Evolutionary conservation across 2,113 vertebrate species (phyloP).

Genomic region (Struthio camelus): DNA sequence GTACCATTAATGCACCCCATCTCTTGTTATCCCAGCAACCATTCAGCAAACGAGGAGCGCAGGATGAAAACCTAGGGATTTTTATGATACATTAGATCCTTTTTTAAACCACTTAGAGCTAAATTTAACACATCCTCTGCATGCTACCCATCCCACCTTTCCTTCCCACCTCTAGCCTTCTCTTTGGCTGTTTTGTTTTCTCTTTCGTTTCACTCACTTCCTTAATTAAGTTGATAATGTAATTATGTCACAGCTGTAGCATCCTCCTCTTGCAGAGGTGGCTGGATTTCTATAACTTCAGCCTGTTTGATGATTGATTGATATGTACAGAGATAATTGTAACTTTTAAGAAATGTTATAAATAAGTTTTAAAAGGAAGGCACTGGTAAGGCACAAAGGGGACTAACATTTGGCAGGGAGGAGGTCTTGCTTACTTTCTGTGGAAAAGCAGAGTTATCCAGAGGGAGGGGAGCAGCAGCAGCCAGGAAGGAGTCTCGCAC

Average conservation of each 20-base stretch:
- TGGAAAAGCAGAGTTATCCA: neutral
- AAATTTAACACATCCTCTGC: slow-evolving; percentile 71
- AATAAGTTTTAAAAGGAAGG: slow-evolving; percentile 12
- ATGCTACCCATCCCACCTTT: slow-evolving; percentile 59
- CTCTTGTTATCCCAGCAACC: neutral
- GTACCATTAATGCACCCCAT: neutral
- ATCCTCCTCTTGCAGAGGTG: slow-evolving; percentile 70
- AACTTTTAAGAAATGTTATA: slow-evolving; percentile 55
- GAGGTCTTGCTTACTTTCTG: neutral
- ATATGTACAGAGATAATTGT: slow-evolving; percentile 56
- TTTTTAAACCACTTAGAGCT: slow-evolving; percentile 65
- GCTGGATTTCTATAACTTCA: slow-evolving; percentile 67
- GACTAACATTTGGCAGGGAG: neutral
- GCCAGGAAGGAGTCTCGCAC: neutral
- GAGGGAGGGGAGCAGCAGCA: neutral
- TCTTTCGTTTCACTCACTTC: slow-evolving; percentile 67
- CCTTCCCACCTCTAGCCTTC: slow-evolving; percentile 68
- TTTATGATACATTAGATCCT: slow-evolving; percentile 29
- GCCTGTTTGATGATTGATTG: slow-evolving; percentile 62
- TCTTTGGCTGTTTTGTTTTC: slow-evolving; percentile 68
- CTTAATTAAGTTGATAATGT: slow-evolving; percentile 74
- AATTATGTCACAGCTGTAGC: slow-evolving; percentile 73
- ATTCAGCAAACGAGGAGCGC: neutral
- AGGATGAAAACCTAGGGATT: slow-evolving; percentile 35
- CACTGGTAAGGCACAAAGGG: neutral